Percentiles rank a stretch among this genome's conserved stretches.
Conservation (phyloP, 2,888 invertebrate genomes). For the Drosophila mercatorum region DNA sequence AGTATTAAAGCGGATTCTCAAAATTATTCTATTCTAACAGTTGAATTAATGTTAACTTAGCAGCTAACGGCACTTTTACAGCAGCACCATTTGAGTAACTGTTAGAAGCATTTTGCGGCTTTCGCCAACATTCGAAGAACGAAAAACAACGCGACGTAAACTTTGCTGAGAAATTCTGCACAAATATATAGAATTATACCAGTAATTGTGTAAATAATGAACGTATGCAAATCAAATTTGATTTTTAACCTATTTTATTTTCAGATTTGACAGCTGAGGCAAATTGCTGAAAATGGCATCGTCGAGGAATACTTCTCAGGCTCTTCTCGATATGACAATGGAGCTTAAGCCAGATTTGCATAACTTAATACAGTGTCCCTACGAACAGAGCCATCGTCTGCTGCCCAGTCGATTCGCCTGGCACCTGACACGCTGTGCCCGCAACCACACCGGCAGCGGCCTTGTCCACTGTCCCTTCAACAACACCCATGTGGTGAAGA, state of each 20-base stretch:
- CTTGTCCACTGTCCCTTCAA: slow-evolving; percentile 11
- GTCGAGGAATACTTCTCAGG: background rate
- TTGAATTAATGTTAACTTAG: background rate
- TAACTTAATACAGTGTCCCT: slow-evolving; percentile 1
- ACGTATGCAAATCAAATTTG: background rate
- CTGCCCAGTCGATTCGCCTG: background rate
- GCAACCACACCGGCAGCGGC: background rate
- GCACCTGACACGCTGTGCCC: slow-evolving; percentile 16
- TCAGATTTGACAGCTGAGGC: background rate
- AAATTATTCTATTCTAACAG: background rate
- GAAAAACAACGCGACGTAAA: background rate
- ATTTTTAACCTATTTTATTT: background rate
- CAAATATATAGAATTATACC: background rate
- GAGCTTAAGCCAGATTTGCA: background rate
- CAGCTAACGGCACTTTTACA: slow-evolving; percentile 3
- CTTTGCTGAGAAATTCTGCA: background rate
- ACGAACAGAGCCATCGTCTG: slow-evolving; percentile 3
- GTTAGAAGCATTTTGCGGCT: background rate
- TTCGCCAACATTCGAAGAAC: background rate
- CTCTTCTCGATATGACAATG: no score
- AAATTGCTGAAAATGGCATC: background rate
- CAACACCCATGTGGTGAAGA: background rate
- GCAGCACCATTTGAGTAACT: background rate
- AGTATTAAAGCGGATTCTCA: background rate
- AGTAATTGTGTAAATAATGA: background rate